phyloP scores from a whole-genome alignment of 92 coral and sea anemone species.

The Bergia puertoricense region DNA sequence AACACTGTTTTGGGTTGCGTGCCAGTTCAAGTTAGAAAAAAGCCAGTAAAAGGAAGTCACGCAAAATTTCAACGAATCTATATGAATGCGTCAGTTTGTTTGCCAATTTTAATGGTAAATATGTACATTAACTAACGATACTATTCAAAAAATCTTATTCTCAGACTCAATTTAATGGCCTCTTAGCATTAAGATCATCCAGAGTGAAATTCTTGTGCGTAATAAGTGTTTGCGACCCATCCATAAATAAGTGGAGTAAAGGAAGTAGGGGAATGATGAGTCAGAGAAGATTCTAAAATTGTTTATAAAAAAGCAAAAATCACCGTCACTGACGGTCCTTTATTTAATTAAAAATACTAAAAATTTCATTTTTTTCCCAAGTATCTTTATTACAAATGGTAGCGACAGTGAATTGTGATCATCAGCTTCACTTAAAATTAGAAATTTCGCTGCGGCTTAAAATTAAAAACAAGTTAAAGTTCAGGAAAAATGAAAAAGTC shows the following conservation, averaged over 20 bases:
- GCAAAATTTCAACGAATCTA: not conserved
- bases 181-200: not conserved
- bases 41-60: not conserved
- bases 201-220: not conserved
- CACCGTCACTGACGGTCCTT: not conserved
- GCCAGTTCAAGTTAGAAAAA: not conserved
- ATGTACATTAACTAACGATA: not conserved
- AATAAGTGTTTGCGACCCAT: slow-evolving; percentile 2
- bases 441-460: too few relatives aligned
- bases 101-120: not conserved
- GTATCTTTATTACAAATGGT: too few relatives aligned
- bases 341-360: too few relatives aligned
- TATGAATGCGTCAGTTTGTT: not conserved
- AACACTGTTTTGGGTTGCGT: not conserved
- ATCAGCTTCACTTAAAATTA: too few relatives aligned
- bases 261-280: slow-evolving; percentile 20
- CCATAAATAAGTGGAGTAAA: not conserved
- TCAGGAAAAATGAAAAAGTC: not conserved
- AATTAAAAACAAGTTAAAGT: not conserved
- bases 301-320: not conserved
- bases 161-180: not conserved
- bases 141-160: not conserved
- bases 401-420: not conserved
- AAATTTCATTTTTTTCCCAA: too few relatives aligned
- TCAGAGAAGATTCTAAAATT: not conserved